These are phyloP conservation scores for Campaea margaritaria DNA, from an alignment of 2,888 invertebrate species.

Conservation along the genomic window DNA sequence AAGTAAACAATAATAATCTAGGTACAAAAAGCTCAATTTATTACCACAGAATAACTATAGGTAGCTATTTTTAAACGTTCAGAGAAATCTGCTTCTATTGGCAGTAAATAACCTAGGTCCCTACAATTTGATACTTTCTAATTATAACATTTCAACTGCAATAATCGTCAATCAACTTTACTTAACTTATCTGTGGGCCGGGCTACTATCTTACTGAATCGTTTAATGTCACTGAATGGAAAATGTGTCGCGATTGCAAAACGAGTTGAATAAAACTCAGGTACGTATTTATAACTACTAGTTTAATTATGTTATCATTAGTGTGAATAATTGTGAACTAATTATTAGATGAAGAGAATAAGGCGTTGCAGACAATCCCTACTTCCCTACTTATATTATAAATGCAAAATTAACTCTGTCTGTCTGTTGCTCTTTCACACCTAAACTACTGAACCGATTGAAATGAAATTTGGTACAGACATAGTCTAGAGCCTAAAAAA, in stretches of 20 bases:
- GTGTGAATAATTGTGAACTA: not conserved
- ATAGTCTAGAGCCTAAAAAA: too few species aligned
- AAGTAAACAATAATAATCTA: too few species aligned
- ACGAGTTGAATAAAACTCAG: conserved; percentile 11
- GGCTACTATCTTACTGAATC: conserved; percentile 25
- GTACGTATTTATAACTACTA: conserved; percentile 5
- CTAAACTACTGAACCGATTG: too few species aligned
- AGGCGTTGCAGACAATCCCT: too few species aligned
- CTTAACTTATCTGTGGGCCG: conserved; percentile 26
- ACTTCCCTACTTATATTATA: too few species aligned
- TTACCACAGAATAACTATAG: too few species aligned
- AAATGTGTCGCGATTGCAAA: conserved; percentile 28
- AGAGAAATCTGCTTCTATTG: not conserved
- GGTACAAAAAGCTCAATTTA: too few species aligned
- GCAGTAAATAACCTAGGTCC: conserved; percentile 6
- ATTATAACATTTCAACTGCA: conserved; percentile 26
- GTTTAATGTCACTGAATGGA: conserved; percentile 22
- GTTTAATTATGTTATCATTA: not conserved
- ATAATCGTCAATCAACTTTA: conserved; percentile 25
- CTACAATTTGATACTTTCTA: conserved; percentile 17
- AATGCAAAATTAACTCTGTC: too few species aligned
- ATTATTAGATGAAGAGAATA: too few species aligned
- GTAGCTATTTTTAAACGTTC: too few species aligned
- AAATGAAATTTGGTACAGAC: too few species aligned
- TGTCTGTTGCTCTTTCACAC: too few species aligned